These are phyloP conservation scores for Orussus abietinus DNA, from an alignment of 1,140 invertebrate species.

Conservation along the genomic window DNA sequence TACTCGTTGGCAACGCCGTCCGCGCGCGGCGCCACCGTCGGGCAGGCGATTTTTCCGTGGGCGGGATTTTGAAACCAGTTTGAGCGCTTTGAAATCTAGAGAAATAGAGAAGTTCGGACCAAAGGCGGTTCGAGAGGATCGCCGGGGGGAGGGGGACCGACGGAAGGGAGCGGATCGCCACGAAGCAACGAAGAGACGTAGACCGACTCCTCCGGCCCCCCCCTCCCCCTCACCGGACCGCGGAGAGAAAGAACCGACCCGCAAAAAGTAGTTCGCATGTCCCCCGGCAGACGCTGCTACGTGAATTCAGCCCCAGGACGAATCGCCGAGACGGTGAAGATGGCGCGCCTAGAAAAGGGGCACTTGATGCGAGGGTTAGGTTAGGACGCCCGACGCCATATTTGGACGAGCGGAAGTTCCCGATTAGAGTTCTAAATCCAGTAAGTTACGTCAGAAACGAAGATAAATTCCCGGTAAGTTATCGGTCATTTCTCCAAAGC, in stretches of 20 bases:
- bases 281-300: constrained; percentile 16
- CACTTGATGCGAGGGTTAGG: too few species aligned
- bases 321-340: too few species aligned
- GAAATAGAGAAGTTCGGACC: constrained; percentile 44
- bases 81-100: constrained; percentile 51
- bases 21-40: too few species aligned
- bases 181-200: constrained; percentile 30
- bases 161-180: constrained; percentile 31
- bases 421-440: too few species aligned
- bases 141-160: constrained; percentile 14
- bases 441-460: too few species aligned
- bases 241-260: constrained; percentile 31
- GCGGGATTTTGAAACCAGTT: constrained; percentile 55
- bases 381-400: too few species aligned
- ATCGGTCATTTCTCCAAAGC: too few species aligned
- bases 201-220: too few species aligned
- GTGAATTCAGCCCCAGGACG: constrained; percentile 24
- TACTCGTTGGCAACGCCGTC: constrained; percentile 9
- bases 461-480: too few species aligned
- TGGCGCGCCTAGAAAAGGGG: too few species aligned
- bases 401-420: too few species aligned
- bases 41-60: constrained; percentile 50
- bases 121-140: constrained; percentile 30
- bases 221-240: too few species aligned
- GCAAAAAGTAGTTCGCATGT: constrained; percentile 47